Conservation (phyloP, 1,140 invertebrate species). For the Harlomillsia oculata region DNA sequence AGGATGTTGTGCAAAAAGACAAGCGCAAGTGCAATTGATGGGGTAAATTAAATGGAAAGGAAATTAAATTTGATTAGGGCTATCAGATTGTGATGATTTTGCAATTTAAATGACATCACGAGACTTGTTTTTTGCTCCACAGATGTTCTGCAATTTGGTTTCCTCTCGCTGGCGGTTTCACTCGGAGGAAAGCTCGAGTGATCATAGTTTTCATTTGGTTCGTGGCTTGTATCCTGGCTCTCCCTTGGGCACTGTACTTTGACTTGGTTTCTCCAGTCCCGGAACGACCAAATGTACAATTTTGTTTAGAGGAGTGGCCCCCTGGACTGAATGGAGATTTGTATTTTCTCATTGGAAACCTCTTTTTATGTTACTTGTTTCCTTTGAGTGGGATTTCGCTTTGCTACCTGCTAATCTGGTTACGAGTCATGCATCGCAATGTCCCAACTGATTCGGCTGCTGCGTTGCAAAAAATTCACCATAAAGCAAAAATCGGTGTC, state of each 20-base stretch:
- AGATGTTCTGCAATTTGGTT: slow-evolving; percentile 93
- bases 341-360: slow-evolving; percentile 81
- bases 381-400: slow-evolving; percentile 81
- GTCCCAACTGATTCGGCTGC: slow-evolving; percentile 84
- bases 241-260: slow-evolving; percentile 84
- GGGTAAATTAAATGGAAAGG: no score
- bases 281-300: slow-evolving; percentile 42
- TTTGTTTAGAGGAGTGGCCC: slow-evolving; percentile 80
- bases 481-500: slow-evolving; percentile 85
- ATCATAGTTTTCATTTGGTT: slow-evolving; percentile 89
- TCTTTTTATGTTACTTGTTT: slow-evolving; percentile 83
- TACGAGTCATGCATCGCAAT: slow-evolving; percentile 74
- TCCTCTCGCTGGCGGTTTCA: slow-evolving; percentile 83
- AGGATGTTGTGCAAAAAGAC: no score
- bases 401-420: slow-evolving; percentile 87
- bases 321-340: slow-evolving; percentile 62
- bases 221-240: slow-evolving; percentile 67
- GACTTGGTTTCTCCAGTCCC: slow-evolving; percentile 57
- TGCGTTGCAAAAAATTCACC: slow-evolving; percentile 80
- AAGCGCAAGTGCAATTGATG: no score
- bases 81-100: no score
- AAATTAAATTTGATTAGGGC: no score
- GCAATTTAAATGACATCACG: neutral
- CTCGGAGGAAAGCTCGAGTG: slow-evolving; percentile 66
- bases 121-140: slow-evolving; percentile 42